A percentile compares a stretch with the other conserved stretches of the same genome.
Evolutionary conservation across 2,113 vertebrate genomes (phyloP).

Genomic region (Ceyx margarethae): DNA sequence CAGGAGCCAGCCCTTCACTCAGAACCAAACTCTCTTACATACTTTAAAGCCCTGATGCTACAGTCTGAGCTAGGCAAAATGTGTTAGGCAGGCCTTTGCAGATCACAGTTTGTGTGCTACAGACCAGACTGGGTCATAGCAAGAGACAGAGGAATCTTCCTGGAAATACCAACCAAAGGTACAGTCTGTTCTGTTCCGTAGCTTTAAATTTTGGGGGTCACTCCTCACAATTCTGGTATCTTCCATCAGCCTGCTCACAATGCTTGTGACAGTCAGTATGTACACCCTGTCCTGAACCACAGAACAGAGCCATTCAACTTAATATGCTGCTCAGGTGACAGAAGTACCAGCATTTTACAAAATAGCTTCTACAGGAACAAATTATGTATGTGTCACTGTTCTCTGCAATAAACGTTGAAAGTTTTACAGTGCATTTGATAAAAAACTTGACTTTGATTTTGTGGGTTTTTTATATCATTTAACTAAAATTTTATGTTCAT

Average conservation of each 20-base stretch:
- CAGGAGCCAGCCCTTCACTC: neutral
- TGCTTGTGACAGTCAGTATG: fast-evolving
- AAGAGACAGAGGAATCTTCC: neutral
- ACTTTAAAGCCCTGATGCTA: fast-evolving
- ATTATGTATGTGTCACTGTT: neutral
- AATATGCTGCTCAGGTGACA: neutral
- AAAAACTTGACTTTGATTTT: neutral
- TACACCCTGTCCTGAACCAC: neutral
- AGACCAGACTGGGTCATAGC: neutral
- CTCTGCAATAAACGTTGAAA: neutral
- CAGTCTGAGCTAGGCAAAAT: neutral
- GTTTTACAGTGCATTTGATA: neutral
- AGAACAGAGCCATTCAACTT: neutral
- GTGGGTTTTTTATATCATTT: neutral
- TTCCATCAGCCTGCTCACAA: neutral
- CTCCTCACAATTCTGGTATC: neutral
- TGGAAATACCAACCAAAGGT: neutral
- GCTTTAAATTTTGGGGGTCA: neutral
- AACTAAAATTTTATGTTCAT: neutral
- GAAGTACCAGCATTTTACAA: neutral
- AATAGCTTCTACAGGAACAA: constrained; percentile 19
- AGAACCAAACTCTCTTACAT: neutral
- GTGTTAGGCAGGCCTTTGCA: neutral
- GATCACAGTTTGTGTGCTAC: fast-evolving
- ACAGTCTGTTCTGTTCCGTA: neutral